phyloP scores from a whole-genome alignment of 2,888 invertebrate species.

The Drosophila ustulata region DNA sequence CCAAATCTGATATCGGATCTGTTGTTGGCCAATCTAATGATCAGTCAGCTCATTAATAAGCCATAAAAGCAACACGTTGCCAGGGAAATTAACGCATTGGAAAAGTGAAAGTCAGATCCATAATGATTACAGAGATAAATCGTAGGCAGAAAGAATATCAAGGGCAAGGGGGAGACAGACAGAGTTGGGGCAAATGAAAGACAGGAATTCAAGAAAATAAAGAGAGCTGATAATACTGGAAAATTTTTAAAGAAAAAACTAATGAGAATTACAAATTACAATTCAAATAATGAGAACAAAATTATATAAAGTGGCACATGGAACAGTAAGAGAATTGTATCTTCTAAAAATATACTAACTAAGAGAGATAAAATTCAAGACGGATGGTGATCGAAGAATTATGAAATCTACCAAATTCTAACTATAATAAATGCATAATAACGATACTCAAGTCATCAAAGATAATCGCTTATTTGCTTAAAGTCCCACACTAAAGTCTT shows the following conservation, averaged over 20 bases:
- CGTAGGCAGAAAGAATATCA: background rate
- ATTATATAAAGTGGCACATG: too few species aligned
- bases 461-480: too few species aligned
- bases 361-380: too few species aligned
- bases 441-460: too few species aligned
- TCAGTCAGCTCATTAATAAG: slow-evolving; percentile 75
- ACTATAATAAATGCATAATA: too few species aligned
- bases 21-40: slow-evolving; percentile 66
- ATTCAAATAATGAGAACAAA: background rate
- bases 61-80: slow-evolving; percentile 77
- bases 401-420: too few species aligned
- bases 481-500: too few species aligned
- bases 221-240: too few species aligned
- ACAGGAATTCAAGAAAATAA: too few species aligned
- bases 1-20: slow-evolving; percentile 36
- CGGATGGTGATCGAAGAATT: too few species aligned
- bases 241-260: background rate
- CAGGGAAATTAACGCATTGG: slow-evolving; percentile 34
- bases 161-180: background rate
- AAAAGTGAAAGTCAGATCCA: slow-evolving; percentile 63
- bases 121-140: slow-evolving; percentile 18
- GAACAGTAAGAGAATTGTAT: too few species aligned
- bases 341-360: too few species aligned
- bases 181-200: background rate
- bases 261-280: background rate